phyloP scores from a whole-genome alignment of 2,797 vertebrate species.

The Anolis apletophallus region DNA sequence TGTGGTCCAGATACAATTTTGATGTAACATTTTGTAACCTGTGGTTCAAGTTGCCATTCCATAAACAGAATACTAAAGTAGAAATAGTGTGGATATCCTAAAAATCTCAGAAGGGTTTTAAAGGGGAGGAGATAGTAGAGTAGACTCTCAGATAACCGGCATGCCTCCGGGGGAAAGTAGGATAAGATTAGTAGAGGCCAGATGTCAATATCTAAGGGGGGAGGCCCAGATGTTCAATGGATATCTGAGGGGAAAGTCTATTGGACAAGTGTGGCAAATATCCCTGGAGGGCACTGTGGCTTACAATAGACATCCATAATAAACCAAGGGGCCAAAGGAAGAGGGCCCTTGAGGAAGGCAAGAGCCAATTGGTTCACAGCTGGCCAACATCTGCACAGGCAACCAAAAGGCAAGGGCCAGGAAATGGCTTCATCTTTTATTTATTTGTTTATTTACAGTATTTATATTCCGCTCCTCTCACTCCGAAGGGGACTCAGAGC shows the following conservation, averaged over 20 bases:
- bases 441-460: too few species aligned
- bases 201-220: background rate
- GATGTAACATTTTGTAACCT: background rate
- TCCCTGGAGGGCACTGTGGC: background rate
- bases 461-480: too few species aligned
- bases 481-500: too few species aligned
- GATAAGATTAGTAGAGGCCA: background rate
- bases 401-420: background rate
- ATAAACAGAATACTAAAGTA: background rate
- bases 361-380: background rate
- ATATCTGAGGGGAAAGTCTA: background rate
- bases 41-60: background rate
- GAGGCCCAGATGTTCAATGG: background rate
- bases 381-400: background rate
- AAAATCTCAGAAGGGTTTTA: background rate
- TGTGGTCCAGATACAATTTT: slow-evolving; percentile 36
- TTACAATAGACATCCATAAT: background rate
- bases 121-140: background rate
- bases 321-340: background rate
- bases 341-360: background rate
- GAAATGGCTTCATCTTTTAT: too few species aligned
- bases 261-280: background rate
- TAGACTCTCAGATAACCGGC: background rate
- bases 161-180: background rate
- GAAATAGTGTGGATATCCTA: background rate